These are phyloP conservation scores for Drosophila busckii DNA, from an alignment of 1,140 invertebrate genomes.

Conservation along the genomic window DNA sequence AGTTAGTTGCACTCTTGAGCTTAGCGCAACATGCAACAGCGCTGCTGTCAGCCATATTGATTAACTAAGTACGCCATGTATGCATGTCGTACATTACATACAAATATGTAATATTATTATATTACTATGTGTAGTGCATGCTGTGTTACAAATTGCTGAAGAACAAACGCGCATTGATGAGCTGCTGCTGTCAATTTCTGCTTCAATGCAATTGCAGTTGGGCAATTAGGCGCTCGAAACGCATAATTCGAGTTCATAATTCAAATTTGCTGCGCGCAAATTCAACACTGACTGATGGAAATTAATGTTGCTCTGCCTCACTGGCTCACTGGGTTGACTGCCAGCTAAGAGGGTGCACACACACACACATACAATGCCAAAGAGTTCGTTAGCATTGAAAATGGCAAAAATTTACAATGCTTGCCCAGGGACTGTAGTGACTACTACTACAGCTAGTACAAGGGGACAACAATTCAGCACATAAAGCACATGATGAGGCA, in stretches of 20 bases:
- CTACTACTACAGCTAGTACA: constrained; percentile 10
- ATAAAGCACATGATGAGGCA: constrained; percentile 46
- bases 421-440: constrained; percentile 15
- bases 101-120: too few relatives aligned
- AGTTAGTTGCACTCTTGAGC: too few relatives aligned
- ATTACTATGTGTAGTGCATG: too few relatives aligned
- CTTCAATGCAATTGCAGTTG: too few relatives aligned
- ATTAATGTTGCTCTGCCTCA: constrained; percentile 44
- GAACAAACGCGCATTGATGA: constrained; percentile 17
- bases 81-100: too few relatives aligned
- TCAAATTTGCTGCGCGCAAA: constrained; percentile 50
- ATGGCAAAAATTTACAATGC: constrained; percentile 45
- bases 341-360: background rate
- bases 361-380: constrained; percentile 3
- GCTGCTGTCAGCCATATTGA: too few relatives aligned
- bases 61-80: too few relatives aligned
- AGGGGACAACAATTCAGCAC: constrained; percentile 20
- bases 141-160: background rate
- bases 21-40: too few relatives aligned
- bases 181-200: constrained; percentile 28
- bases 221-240: constrained; percentile 45
- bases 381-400: constrained; percentile 37
- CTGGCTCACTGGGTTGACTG: constrained; percentile 22
- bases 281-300: constrained; percentile 43
- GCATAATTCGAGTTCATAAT: constrained; percentile 54